Base-by-base conservation (phyloP, 2,113 vertebrate genomes). In the Stegastes partitus region DNA sequence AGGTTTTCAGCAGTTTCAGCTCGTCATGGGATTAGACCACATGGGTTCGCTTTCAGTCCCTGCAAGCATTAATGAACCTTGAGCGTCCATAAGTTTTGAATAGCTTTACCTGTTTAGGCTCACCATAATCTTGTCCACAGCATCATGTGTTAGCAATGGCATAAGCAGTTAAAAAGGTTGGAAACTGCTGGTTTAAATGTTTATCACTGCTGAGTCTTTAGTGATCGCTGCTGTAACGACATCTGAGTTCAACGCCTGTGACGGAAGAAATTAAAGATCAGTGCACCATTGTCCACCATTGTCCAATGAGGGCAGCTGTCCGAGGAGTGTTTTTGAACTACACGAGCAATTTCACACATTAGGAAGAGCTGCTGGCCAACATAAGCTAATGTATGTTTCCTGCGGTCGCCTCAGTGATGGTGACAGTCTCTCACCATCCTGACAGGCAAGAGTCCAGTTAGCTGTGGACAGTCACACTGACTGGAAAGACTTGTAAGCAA, bases 291-390 rank as follows among this genome's bases (percentile, higher is more conserved):
- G n/a, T n/a, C n/a, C 12, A 42, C 39, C 1, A 51, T 18, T 16
- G 37, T 58, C 72, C 0, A 0, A 76, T 61, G 56, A 57, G 64
- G 64, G 76, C 67, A 77, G 73, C 65, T 45, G 81, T 76, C 73
- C 26, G 47, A 39, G 26, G 22, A 49, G 77, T 64, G 77, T 77
- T 90, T 89, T 92, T 90, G 84, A 89, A 73, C 79, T 79, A 79
- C 81, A 86, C 64, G 89, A 90, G 89, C 86, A 88, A 91, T 93
- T 92, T 93, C 93, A 92, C 93, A 92, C 90, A 91, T 83, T 84
- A 87, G 85, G 59, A 88, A 76, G 79, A 92, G 84, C 82, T 65
- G 85, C 89, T 91, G 49, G 83, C 64, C 86, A 44, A 81, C 89
- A 88, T 71, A 66, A 92, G 92, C 86, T 91, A 93, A 91, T 92